Evolutionary conservation across 2,888 invertebrate genomes (phyloP), one percentile per base, ranked within the genome.

Genomic region (Hyposoter didymator): DNA sequence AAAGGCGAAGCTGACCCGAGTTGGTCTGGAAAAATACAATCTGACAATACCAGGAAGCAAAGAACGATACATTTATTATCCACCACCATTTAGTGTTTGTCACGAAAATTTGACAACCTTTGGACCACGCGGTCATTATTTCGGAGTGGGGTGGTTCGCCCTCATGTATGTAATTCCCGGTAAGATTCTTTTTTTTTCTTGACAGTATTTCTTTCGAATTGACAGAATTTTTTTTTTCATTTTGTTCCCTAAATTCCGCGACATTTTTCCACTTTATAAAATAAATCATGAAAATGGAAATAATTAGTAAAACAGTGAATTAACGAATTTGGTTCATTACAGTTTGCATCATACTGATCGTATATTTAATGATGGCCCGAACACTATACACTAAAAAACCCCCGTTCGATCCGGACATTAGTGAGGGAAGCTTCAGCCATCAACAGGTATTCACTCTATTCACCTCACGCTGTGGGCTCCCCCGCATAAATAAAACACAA

Each of bases 161-260:
- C 95, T 97, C n/a, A 96, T 97, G 52, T 97, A 97, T 90, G 96
- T 96, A 0, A 94, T 97, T 17, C 97, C 97, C 4, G 97, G 97
- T 96, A 89, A 94, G 94, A 72, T 28, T 32, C 3, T 0, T 59
- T 22, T 35, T 35, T 6, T 5, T 35, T 6, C 4, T 35, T 35
- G 35, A 35, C 35, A 3, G 35, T 28, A 28, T 28, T 28, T 28
- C 28, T 28, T n/a, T n/a, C n/a, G n/a, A n/a, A n/a, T n/a, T n/a
- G n/a, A n/a, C n/a, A n/a, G n/a, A n/a, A n/a, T n/a, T n/a, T n/a
- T n/a, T n/a, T n/a, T n/a, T n/a, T n/a, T n/a, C n/a, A n/a, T n/a
- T n/a, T n/a, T n/a, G n/a, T n/a, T n/a, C n/a, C n/a, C n/a, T n/a
- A n/a, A n/a, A n/a, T n/a, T n/a, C n/a, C n/a, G n/a, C n/a, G n/a